Evolutionary conservation across 2,888 invertebrate species (phyloP).

Genomic region (Drosophila birchii): DNA sequence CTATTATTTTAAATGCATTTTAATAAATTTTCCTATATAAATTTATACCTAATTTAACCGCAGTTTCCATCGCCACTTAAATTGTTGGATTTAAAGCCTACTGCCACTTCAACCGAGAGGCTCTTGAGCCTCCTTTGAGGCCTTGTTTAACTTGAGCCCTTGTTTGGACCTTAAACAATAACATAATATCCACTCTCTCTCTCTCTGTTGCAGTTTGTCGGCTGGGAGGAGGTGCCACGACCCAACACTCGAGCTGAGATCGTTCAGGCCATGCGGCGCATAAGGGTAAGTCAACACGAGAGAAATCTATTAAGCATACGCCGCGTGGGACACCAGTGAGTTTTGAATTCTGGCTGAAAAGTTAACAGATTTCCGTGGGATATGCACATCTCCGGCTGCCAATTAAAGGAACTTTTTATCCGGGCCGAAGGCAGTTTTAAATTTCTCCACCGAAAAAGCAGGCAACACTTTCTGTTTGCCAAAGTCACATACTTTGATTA

Average conservation of each 20-base stretch:
- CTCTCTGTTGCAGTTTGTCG: slow-evolving; percentile 94
- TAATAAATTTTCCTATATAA: not conserved
- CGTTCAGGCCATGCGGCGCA: slow-evolving; percentile 99
- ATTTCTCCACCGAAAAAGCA: slow-evolving; percentile 48
- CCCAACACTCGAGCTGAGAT: slow-evolving; percentile 99
- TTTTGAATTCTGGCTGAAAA: slow-evolving; percentile 24
- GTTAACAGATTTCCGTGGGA: slow-evolving; percentile 29
- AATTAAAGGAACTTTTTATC: slow-evolving; percentile 58
- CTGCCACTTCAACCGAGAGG: slow-evolving; percentile 22
- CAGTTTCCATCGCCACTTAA: not conserved
- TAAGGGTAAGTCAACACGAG: slow-evolving; percentile 90
- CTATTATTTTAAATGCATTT: not conserved
- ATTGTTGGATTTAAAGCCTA: slow-evolving; percentile 30
- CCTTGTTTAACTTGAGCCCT: slow-evolving; percentile 9
- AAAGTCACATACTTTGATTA: slow-evolving; percentile 70
- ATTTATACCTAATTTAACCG: not conserved
- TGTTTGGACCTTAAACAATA: slow-evolving; percentile 29
- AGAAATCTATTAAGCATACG: slow-evolving; percentile 41
- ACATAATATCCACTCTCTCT: slow-evolving; percentile 20
- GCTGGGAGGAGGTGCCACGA: slow-evolving; percentile 98
- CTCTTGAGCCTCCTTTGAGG: slow-evolving; percentile 38
- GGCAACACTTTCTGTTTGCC: slow-evolving; percentile 58
- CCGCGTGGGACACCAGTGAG: slow-evolving; percentile 20
- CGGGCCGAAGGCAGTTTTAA: slow-evolving; percentile 48
- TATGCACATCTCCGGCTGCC: slow-evolving; percentile 46